A percentile compares a stretch with the other conserved stretches of the same genome.
Conservation (phyloP, 2,888 invertebrate genomes). For the Eurois occulta region DNA sequence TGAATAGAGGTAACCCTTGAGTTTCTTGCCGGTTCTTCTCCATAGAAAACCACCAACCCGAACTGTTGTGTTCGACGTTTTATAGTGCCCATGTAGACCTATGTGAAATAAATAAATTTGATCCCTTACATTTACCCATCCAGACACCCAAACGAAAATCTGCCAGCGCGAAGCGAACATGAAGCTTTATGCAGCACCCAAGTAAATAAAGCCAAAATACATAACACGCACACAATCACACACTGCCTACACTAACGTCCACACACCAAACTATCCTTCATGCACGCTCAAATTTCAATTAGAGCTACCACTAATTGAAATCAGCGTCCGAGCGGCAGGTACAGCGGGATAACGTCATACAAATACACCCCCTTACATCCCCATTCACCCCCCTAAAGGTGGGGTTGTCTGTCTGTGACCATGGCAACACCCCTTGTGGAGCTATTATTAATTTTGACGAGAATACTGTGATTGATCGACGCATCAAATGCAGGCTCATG, state of each 20-base stretch:
- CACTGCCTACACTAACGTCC: not conserved
- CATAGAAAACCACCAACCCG: too few species aligned
- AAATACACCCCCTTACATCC: conserved; percentile 32
- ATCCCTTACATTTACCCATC: not conserved
- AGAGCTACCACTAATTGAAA: conserved; percentile 55
- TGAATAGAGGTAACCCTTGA: too few species aligned
- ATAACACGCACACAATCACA: not conserved
- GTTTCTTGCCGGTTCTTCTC: too few species aligned
- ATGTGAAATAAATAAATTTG: too few species aligned
- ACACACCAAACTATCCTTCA: conserved; percentile 17
- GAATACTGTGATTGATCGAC: conserved; percentile 54
- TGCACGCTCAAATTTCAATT: conserved; percentile 47
- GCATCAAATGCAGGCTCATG: conserved; percentile 42
- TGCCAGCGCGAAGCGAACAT: not conserved
- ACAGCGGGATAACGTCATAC: conserved; percentile 46
- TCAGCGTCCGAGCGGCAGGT: conserved; percentile 52
- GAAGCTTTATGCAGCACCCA: not conserved
- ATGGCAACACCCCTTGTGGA: conserved; percentile 49
- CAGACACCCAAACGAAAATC: not conserved
- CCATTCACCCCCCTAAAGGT: conserved; percentile 36
- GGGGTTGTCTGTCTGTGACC: conserved; percentile 53
- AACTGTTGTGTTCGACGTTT: too few species aligned
- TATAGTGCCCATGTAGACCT: too few species aligned
- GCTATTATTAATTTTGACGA: conserved; percentile 59
- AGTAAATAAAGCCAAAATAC: conserved; percentile 8